These are phyloP conservation scores for Bufo bufo DNA, from an alignment of 2,113 vertebrate genomes.

Conservation along the genomic window DNA sequence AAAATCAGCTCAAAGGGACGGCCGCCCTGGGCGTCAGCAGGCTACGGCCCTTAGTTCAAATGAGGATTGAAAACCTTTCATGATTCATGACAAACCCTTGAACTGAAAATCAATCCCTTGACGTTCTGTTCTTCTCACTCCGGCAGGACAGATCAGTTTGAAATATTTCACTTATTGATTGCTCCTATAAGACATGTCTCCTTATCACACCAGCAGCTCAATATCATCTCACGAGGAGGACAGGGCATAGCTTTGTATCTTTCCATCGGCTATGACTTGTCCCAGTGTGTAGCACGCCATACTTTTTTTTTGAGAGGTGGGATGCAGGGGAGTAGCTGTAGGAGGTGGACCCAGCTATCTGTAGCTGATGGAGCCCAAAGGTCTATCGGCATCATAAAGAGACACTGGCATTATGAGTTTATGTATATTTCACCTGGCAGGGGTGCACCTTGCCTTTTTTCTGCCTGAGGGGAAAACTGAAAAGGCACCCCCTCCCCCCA, in stretches of 20 bases:
- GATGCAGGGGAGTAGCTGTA: too few species aligned
- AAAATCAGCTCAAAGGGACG: constrained; percentile 16
- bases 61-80: constrained; percentile 54
- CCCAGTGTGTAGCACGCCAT: neutral
- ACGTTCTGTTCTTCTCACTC: constrained; percentile 46
- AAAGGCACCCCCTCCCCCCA: too few species aligned
- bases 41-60: constrained; percentile 43
- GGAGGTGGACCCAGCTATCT: too few species aligned
- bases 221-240: constrained; percentile 31
- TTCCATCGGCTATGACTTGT: neutral
- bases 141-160: constrained; percentile 52
- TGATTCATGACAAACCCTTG: constrained; percentile 58
- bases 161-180: constrained; percentile 56
- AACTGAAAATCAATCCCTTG: constrained; percentile 56
- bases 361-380: too few species aligned
- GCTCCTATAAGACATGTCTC: constrained; percentile 44
- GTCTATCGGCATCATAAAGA: too few species aligned
- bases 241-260: neutral
- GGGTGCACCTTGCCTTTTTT: too few species aligned
- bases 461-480: too few species aligned
- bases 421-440: too few species aligned
- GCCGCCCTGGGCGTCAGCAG: constrained; percentile 14
- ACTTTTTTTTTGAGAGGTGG: too few species aligned
- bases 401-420: too few species aligned
- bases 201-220: constrained; percentile 41